Evolutionary conservation across 2,113 vertebrate species (phyloP), one percentile per base, ranked within the genome.

Genomic region (Proterorhinus semilunaris): DNA sequence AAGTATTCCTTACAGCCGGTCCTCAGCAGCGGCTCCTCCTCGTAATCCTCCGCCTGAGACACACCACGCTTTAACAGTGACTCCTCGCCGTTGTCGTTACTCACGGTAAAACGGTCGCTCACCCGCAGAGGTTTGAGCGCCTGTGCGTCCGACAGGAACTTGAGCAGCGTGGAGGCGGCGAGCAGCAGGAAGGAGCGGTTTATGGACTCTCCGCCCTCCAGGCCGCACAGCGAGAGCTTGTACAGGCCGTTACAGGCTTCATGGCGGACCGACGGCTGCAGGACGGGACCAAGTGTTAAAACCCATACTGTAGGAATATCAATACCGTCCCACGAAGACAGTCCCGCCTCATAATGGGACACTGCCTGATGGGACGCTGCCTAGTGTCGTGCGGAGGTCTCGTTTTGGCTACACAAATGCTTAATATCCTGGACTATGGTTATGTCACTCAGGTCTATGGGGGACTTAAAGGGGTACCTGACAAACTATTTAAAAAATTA

Each of bases 1-100:
- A 99, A 99, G 89, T 99, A 99, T 53, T 99, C 98, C 83, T 98
- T 99, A 90, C 98, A 99, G 79, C 98, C 98, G 7, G 94, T 95
- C 86, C 92, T 91, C 72, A 99, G 75, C 77, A 98, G 86, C 27
- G 95, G 93, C 89, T 98, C 97, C 82, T 99, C 97, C 66, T 98
- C 97, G 57, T 96, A 98, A 87, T 98, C 97, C 90, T 98, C 96
- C 88, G 96, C 87, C 98, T 99, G 90, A 68, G 7, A 46, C 17
- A 63, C n/a, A 21, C 47, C 17, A n/a, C n/a, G n/a, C 13, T n/a
- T 61, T 45, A 57, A 27, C 21, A 21, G 1, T 2, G 21, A 21
- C 21, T 21, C 2, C 21, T 21, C 21, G 21, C 2, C 21, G 21
- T 21, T n/a, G n/a, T n/a, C n/a, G 21, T 21, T 21, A 21, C 21